Base-by-base conservation (phyloP, 2,113 vertebrate species). In the Leuciscus idus region DNA sequence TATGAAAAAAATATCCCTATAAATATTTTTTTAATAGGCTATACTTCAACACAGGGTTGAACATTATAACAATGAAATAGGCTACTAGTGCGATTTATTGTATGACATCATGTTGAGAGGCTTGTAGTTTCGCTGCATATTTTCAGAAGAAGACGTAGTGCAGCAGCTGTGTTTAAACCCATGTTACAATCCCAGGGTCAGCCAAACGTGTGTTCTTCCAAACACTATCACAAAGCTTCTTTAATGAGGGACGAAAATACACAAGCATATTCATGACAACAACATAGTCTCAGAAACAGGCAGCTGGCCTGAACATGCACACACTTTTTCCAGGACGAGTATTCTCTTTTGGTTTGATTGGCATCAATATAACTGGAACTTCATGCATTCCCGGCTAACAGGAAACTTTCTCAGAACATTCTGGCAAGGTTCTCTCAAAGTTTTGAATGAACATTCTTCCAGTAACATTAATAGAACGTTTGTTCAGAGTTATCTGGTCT, bases 201-300 rank as follows among this genome's bases (percentile, higher is more conserved):
- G 79, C 59, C 77, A 64, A 81, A 48, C n/a, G 17, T 64, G 59
- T 64, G 79, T 9, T 81, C 39, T 46, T 81, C 79, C 79, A 64
- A 19, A 74, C 43, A 48, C 72, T 64, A 48, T 46, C 64, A 81
- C 78, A 81, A 81, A 81, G 74, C 48, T 76, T 76, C 26, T 76
- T 30, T 28, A 26, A 30, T 28, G 50, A 59, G 36, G n/a, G n/a
- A 30, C 17, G 43, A 81, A 87, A 87, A 80, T 81, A 66, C 57
- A 68, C 48, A 46, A 10, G 75, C 61, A 82, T n/a, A 74, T 23
- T 85, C 55, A 17, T 83, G 62, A 83, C 39, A 73, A 36, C 39
- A 78, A 72, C n/a, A 68, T 0, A 68, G 1, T 52, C 48, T 57
- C 30, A 28, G 33, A 66, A 23, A 66, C 59, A 50, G 43, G 23